Percentiles rank a stretch among this genome's conserved stretches.
Conservation (phyloP, 1,140 invertebrate genomes). For the Drosophila parvula region DNA sequence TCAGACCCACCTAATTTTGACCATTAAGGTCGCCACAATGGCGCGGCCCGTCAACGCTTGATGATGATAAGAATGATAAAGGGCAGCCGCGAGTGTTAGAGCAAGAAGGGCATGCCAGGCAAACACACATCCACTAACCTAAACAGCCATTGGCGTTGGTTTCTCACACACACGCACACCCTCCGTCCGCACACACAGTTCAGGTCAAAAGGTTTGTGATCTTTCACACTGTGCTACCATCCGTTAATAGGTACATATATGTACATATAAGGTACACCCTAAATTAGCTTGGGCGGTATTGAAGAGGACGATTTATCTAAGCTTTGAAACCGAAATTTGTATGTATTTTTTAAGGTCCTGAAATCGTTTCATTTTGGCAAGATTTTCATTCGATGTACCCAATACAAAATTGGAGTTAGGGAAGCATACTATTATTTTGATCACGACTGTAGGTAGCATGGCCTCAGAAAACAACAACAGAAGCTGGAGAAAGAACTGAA, state of each 20-base stretch:
- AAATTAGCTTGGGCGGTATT: too few species aligned
- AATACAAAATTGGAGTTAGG: neutral
- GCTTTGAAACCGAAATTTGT: too few species aligned
- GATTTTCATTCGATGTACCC: neutral
- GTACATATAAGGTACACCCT: too few species aligned
- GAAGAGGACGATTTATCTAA: too few species aligned
- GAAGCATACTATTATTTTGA: neutral
- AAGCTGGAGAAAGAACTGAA: constrained; percentile 53
- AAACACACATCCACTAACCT: constrained; percentile 9
- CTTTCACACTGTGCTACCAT: too few species aligned
- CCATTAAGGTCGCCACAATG: constrained; percentile 78
- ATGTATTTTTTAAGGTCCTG: neutral
- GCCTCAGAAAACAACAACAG: constrained; percentile 32
- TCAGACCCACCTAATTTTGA: constrained; percentile 59
- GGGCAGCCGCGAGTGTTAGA: constrained; percentile 4
- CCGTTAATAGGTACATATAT: too few species aligned
- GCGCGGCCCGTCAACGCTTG: constrained; percentile 70
- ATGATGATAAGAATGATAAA: constrained; percentile 63
- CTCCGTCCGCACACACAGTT: neutral
- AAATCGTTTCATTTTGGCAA: neutral
- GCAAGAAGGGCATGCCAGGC: constrained; percentile 2
- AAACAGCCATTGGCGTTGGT: constrained; percentile 54
- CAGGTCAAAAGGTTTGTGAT: neutral
- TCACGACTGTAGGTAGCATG: constrained; percentile 18
- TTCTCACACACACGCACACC: neutral